Evolutionary conservation across 1,140 invertebrate genomes (phyloP).

Genomic region (Gryon sp.): DNA sequence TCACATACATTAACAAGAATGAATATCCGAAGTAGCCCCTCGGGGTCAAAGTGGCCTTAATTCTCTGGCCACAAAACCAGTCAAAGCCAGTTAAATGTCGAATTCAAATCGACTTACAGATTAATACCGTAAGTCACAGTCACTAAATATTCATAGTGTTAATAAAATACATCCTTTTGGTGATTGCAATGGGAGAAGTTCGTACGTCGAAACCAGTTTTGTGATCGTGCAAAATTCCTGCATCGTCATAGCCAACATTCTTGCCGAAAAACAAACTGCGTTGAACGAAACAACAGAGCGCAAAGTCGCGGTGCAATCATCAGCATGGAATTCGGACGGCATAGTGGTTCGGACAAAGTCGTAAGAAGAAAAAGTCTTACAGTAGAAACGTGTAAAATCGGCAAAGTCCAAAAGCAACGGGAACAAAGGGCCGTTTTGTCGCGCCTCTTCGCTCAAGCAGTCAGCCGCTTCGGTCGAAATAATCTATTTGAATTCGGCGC

Average conservation of each 20-base stretch:
- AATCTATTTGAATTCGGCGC: conserved; percentile 68
- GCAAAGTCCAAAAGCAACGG: conserved; percentile 15
- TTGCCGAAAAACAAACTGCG: conserved; percentile 50
- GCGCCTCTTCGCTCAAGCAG: conserved; percentile 55
- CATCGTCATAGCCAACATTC: conserved; percentile 32
- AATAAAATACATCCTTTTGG: conserved; percentile 29
- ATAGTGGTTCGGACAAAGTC: conserved; percentile 23
- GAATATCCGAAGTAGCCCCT: no score
- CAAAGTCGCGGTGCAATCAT: conserved; percentile 64
- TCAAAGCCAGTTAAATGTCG: no score
- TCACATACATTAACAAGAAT: no score
- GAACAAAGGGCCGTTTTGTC: conserved; percentile 72
- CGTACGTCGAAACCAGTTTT: conserved; percentile 46
- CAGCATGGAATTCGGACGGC: conserved; percentile 58
- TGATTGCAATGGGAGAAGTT: conserved; percentile 11
- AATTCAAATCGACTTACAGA: no score
- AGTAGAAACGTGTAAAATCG: conserved; percentile 68
- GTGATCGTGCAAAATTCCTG: conserved; percentile 36
- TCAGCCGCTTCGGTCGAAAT: conserved; percentile 67
- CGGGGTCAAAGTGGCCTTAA: no score
- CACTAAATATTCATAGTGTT: conserved; percentile 22
- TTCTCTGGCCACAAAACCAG: background rate
- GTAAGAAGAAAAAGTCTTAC: conserved; percentile 49
- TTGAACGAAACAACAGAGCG: conserved; percentile 27
- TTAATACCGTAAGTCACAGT: conserved; percentile 10